Percentiles rank a stretch among this genome's conserved stretches.
Evolutionary conservation across 2,888 invertebrate genomes (phyloP).

Genomic region (Apotomis betuletana): DNA sequence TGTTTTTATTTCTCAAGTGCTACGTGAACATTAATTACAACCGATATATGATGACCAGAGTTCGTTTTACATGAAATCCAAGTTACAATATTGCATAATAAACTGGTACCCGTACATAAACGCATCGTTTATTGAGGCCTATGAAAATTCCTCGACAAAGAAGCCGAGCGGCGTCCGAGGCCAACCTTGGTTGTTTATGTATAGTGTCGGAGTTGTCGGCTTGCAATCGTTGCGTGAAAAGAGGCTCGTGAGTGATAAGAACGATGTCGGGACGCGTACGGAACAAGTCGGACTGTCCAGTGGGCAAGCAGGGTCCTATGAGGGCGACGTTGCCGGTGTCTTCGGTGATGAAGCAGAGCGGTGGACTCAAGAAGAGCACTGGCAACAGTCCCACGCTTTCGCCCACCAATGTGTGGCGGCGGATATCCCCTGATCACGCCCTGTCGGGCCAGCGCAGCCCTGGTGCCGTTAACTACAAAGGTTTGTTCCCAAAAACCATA

Average conservation of each 20-base stretch:
- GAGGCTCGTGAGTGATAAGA: slow-evolving; percentile 52
- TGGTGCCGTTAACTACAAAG: slow-evolving; percentile 88
- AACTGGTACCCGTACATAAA: slow-evolving; percentile 49
- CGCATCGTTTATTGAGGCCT: slow-evolving; percentile 58
- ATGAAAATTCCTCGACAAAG: slow-evolving; percentile 73
- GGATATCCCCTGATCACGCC: slow-evolving; percentile 87
- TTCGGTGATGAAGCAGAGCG: slow-evolving; percentile 87
- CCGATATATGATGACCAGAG: slow-evolving; percentile 59
- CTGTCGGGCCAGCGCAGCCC: slow-evolving; percentile 89
- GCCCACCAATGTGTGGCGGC: slow-evolving; percentile 87
- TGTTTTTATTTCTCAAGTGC: slow-evolving; percentile 71
- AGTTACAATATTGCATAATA: slow-evolving; percentile 53
- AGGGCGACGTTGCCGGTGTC: slow-evolving; percentile 90
- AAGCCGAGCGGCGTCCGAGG: slow-evolving; percentile 74
- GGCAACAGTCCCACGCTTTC: slow-evolving; percentile 86
- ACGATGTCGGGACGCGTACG: slow-evolving; percentile 85
- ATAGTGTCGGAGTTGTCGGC: slow-evolving; percentile 58
- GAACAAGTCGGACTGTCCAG: slow-evolving; percentile 87
- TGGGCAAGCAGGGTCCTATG: slow-evolving; percentile 86
- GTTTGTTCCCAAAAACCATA: slow-evolving; percentile 58
- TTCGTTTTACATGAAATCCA: slow-evolving; percentile 54
- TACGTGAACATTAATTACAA: slow-evolving; percentile 64
- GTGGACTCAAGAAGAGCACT: slow-evolving; percentile 83
- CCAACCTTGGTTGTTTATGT: slow-evolving; percentile 64
- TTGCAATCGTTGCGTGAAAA: slow-evolving; percentile 52